Evolutionary conservation across 2,797 vertebrate genomes (phyloP).

Genomic region (Serranus cabrilla): DNA sequence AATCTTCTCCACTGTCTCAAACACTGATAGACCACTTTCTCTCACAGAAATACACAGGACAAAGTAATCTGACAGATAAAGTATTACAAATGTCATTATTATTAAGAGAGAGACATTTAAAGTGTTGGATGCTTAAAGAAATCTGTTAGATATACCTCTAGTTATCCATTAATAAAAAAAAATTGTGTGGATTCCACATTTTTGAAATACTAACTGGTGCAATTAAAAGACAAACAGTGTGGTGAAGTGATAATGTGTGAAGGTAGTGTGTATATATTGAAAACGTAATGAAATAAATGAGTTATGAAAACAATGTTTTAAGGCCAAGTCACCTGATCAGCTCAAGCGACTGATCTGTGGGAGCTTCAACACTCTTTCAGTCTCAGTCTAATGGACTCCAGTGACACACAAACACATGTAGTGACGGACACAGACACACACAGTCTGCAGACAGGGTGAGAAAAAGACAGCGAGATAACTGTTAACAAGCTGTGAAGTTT

Average conservation of each 20-base stretch:
- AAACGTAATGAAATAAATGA: background rate
- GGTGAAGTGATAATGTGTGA: no score
- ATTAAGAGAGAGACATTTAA: background rate
- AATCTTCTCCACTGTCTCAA: background rate
- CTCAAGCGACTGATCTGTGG: background rate
- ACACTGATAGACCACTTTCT: background rate
- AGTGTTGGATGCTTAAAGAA: background rate
- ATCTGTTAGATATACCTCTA: no score
- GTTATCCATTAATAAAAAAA: no score
- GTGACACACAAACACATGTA: background rate
- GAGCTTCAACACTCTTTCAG: background rate
- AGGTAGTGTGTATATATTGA: no score
- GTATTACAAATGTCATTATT: background rate
- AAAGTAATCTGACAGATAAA: background rate
- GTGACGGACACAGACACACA: background rate
- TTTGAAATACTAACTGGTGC: no score
- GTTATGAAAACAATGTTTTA: no score
- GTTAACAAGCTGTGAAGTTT: constrained; percentile 46
- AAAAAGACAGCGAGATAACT: constrained; percentile 24
- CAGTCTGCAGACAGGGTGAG: background rate
- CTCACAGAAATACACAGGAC: background rate
- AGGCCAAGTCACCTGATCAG: no score
- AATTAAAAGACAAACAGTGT: no score
- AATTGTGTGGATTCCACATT: no score
- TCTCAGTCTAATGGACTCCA: background rate